Base-by-base conservation (phyloP, 1,140 invertebrate genomes). In the Cydia amplana region DNA sequence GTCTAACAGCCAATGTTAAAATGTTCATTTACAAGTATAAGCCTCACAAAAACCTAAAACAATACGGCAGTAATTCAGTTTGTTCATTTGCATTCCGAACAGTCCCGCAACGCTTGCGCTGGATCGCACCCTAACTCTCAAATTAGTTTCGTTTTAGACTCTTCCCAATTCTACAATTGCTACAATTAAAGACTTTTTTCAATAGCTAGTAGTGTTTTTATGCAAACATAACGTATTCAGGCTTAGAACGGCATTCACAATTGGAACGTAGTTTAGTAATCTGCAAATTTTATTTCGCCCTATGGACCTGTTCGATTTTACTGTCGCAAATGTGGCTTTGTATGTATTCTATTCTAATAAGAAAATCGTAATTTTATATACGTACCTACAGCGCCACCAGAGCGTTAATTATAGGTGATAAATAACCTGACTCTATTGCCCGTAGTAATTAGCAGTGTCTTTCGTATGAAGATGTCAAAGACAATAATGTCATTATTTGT, bases 11-110 rank as follows among this genome's bases (percentile, higher is more conserved):
- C 18, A 60, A 18, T 55, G 16, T 43, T 70, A 70, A 70, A 43
- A 70, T 18, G 4, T 70, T 70, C 16, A 70, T 70, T 70, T 70
- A 36, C 65, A 36, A 70, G 65, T 70, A 16, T 46, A 70, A 70
- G 32, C 65, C 23, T 20, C 18, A 36, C 28, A 70, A 70, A 70
- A 70, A 23, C 65, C 65, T 70, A 36, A 36, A 70, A 70, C 65
- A 70, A 70, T 70, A 70, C 65, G 65, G 36, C 65, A 9, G 65
- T 70, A 70, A 70, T 70, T 70, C 65, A 70, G 65, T 70, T 70
- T 18, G 65, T n/a, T 70, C 65, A 70, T 70, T 70, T 70, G 65
- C 65, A 70, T 70, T 70, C 65, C 65, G 32, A 16, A 18, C 65
- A 20, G 65, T 18, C 65, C 25, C 64, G 14, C 65, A 36, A 70